Base-by-base conservation (phyloP, 2,797 vertebrate species). In the Poeciliopsis gracilis region DNA sequence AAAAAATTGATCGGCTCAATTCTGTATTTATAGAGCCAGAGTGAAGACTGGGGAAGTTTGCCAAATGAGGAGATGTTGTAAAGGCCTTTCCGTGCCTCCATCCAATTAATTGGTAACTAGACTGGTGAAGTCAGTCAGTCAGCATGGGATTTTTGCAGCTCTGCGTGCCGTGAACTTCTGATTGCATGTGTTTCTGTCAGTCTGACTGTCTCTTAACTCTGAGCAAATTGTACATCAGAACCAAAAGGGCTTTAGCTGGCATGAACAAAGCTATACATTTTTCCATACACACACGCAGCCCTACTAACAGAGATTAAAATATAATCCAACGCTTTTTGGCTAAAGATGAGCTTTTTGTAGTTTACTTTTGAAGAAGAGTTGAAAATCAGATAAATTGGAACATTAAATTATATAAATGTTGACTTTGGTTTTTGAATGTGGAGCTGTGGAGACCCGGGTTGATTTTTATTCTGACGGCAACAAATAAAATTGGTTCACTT, bases 41-140 rank as follows among this genome's bases (percentile, higher is more conserved):
- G 93, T 95, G 97, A 98, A 96, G 97, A 99, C 96, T 99, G 97
- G 97, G 97, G 97, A 93, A 97, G 97, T 97, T 97, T 98, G 94
- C 96, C 94, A 83, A 94, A 96, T 97, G 97, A 99, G 93, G 97
- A 98, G 95, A 94, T 97, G 96, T 97, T 99, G 95, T 98, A 97
- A 97, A 94, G 94, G 92, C 92, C 94, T 94, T 91, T 77, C 82
- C 38, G 9, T 94, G 89, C 94, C 93, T 95, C 72, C 88, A 90
- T 90, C 96, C 93, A 95, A 95, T 93, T 90, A 85, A 90, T 95
- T 95, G 97, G 97, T 99, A 99, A 99, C 93, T 71, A 83, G 95
- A 95, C 95, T 95, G 96, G 93, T 94, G 86, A 89, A 84, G 86
- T 89, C 92, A 77, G 95, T 94, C 96, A 94, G 95, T 94, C 96